phyloP scores from a whole-genome alignment of 2,797 vertebrate species.

The Myripristis jacobus region DNA sequence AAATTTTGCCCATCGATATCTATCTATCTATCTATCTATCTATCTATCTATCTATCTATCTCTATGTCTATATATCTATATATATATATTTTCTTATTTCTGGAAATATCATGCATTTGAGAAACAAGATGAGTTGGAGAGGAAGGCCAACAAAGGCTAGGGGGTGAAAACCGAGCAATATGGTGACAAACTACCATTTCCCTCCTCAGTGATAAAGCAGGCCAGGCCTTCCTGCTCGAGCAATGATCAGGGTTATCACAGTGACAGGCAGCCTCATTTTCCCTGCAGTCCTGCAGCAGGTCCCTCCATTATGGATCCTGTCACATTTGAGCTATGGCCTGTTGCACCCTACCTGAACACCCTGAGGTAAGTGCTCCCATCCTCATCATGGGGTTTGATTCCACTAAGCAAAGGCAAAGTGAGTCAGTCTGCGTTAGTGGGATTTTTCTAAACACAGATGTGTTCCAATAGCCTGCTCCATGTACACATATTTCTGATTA shows the following conservation, averaged over 20 bases:
- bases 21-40: too few relatives aligned
- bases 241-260: constrained; percentile 25
- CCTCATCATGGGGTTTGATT: constrained; percentile 26
- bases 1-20: too few relatives aligned
- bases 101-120: neutral
- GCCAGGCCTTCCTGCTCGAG: constrained; percentile 33
- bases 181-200: constrained; percentile 45
- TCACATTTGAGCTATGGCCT: constrained; percentile 59
- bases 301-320: constrained; percentile 54
- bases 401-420: neutral
- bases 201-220: constrained; percentile 18
- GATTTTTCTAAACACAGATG: neutral
- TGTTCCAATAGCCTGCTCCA: neutral
- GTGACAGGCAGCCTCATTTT: constrained; percentile 50
- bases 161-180: constrained; percentile 5
- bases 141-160: neutral
- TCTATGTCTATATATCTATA: too few relatives aligned
- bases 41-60: too few relatives aligned
- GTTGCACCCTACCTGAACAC: neutral
- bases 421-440: neutral
- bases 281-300: constrained; percentile 39
- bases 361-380: constrained; percentile 25
- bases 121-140: neutral
- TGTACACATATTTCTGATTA: neutral
- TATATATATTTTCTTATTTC: constrained; percentile 59